Base-by-base conservation (phyloP, 2,797 vertebrate genomes). In the Syndactyla subalaris region DNA sequence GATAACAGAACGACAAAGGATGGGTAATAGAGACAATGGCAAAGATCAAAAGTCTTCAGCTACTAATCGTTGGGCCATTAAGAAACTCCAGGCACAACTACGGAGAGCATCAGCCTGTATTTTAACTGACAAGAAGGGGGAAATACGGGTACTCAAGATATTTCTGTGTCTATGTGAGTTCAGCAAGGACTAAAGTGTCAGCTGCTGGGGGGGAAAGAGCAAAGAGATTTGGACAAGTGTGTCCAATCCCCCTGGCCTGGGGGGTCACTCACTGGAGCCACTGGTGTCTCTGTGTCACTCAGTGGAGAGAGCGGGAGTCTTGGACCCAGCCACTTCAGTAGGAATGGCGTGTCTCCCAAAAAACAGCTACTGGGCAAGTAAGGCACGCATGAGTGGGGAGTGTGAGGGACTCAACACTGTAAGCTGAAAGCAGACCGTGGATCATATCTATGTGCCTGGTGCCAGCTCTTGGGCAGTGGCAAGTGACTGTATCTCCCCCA, bases 301-400 rank as follows among this genome's bases (percentile, higher is more conserved):
- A 12, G 17, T 22, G 46, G 16, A 48, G 6, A 3, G 13, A 52
- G 20, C 7, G 29, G 23, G 5, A 15, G 2, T 52, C 57, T 66
- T 3, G 1, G 23, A 11, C 20, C 7, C 0, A 0, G 8, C 17
- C 14, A 19, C n/a, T 19, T 24, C 0, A 0, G 41, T 38, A 19
- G 34, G 29, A 74, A 62, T 8, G 4, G 14, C 45, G 29, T 19
- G 10, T 27, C 14, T 14, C n/a, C 39, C 3, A 0, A 59, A 55
- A 74, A 39, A 1, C 13, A 66, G 66, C 26, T 77, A 4, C 57
- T 13, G 6, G 11, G 23, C 46, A 55, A n/a, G 21, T 8, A n/a
- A 41, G 39, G 24, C 41, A 52, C 49, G 10, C 52, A 6, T 10
- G 39, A 87, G 16, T 17, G 71, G 71, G 66, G n/a, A 75, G 29